Percentiles rank a stretch among this genome's conserved stretches.
Conservation (phyloP, 2,113 vertebrate species). For the Pluvianellus socialis region DNA sequence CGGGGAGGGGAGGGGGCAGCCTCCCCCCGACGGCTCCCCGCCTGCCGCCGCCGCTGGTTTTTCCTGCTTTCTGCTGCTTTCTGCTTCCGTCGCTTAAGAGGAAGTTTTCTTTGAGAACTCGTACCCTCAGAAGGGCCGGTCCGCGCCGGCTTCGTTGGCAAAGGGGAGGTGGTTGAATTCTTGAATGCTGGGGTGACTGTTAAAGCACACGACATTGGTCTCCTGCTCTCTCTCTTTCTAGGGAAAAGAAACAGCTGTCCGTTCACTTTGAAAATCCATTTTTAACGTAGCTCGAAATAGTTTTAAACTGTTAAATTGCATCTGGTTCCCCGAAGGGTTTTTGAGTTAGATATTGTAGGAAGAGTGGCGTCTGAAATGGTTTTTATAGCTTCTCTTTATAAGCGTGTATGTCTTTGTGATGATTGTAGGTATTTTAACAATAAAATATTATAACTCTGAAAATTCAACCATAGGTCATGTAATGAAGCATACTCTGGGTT, state of each 20-base stretch:
- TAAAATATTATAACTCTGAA: background rate
- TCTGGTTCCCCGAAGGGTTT: background rate
- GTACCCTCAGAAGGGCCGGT: accelerated
- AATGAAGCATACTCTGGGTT: background rate
- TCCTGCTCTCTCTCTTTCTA: accelerated
- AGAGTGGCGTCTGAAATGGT: background rate
- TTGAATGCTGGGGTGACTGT: background rate
- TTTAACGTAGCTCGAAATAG: background rate
- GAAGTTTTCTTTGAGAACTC: background rate
- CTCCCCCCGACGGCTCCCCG: background rate
- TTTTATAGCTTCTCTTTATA: background rate
- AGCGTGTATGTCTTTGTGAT: accelerated
- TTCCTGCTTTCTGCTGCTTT: accelerated
- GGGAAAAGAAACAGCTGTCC: accelerated
- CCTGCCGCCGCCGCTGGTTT: background rate
- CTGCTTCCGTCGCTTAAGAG: background rate
- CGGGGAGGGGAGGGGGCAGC: no score
- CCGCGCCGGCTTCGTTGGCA: background rate
- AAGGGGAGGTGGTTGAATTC: no score
- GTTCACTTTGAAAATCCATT: accelerated
- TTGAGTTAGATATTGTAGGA: background rate
- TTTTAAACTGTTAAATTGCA: background rate
- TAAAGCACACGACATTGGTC: background rate
- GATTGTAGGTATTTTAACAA: background rate
- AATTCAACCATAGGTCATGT: accelerated